Evolutionary conservation across 2,797 vertebrate species (phyloP), one percentile per base, ranked within the genome.

Genomic region (Sebastes hubbsi): DNA sequence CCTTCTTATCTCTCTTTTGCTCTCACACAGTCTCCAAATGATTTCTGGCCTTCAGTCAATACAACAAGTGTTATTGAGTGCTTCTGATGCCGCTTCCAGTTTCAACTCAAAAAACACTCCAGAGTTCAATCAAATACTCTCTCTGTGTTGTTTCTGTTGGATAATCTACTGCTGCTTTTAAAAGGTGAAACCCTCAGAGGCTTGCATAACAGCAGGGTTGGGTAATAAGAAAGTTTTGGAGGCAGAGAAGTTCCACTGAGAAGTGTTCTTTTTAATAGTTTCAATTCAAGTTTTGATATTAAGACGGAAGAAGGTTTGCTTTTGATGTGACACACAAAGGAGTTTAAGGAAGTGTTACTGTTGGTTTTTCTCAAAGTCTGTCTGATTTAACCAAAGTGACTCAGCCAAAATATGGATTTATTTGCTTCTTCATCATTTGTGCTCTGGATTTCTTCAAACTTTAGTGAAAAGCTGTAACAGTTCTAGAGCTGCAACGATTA

Each of bases 31-130:
- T 70, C 34, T 77, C 30, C 20, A 29, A 80, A 81, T 75, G 22
- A 75, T 69, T 66, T 58, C 78, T 76, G 78, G 68, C 73, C 63
- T 81, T 77, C 61, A 71, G 76, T 87, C 87, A 74, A 84, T 82
- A 87, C 46, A 79, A 82, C 77, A 87, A 83, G 78, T 84, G 81
- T 77, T 89, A 78, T 46, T 42, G 80, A 89, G 73, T 61, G 82
- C 65, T 55, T 76, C 67, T 30, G 84, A 87, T 86, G 75, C 64
- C 6, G 25, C 63, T 88, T 82, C 16, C 62, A 72, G 72, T 34
- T 73, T 73, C 7, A 10, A 72, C 70, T 88, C 55, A 29, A 29
- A 29, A 87, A 81, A 80, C 76, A 66, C 73, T 78, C 65, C 4
- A 24, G 65, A 78, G 74, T 80, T 88, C 78, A 86, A 83, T 88